Conservation (phyloP, 2,888 invertebrate genomes). For the Halocaridina rubra region DNA sequence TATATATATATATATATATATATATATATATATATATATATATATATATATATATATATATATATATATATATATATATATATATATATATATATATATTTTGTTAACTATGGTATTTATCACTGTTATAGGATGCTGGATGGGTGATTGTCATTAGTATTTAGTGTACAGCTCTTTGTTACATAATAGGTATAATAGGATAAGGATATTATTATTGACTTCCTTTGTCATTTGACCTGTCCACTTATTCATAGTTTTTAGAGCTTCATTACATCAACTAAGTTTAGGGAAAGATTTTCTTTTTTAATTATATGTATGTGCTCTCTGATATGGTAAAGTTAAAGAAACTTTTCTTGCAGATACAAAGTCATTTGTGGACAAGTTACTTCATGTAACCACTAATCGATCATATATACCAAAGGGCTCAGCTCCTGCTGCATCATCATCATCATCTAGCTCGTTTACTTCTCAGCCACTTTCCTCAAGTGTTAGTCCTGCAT, state of each 20-base stretch:
- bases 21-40: no score
- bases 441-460: constrained; percentile 2
- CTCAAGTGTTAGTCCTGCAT: neutral
- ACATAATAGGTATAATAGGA: neutral
- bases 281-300: no score
- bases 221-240: neutral
- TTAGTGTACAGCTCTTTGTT: no score
- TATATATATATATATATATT: no score
- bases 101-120: no score
- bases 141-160: no score
- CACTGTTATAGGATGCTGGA: no score
- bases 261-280: no score
- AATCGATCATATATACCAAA: constrained; percentile 39
- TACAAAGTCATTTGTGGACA: constrained; percentile 60
- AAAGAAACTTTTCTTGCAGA: constrained; percentile 42
- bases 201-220: neutral
- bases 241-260: no score
- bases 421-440: constrained; percentile 9
- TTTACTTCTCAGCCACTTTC: neutral
- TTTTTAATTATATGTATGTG: neutral
- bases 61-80: no score
- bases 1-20: no score
- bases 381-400: constrained; percentile 55
- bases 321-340: neutral
- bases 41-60: no score